Percentiles rank a stretch among this genome's conserved stretches.
Evolutionary conservation across 92 coral and sea anemone genomes (phyloP).

Genomic region (Porites rus): DNA sequence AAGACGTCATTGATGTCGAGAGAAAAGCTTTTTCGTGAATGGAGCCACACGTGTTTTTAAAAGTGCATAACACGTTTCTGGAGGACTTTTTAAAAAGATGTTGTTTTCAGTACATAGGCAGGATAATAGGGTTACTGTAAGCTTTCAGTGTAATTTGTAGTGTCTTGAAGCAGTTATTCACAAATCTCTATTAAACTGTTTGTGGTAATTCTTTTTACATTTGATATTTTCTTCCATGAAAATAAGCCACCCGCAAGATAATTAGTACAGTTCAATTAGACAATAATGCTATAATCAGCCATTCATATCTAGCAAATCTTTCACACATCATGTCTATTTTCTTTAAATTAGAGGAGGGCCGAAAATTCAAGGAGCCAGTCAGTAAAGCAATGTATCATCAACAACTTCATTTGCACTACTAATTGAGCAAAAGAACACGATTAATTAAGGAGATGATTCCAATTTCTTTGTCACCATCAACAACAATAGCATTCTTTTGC

Average conservation of each 20-base stretch:
- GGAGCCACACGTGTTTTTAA: constrained; percentile 8
- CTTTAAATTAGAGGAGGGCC: not conserved
- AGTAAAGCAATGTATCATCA: constrained; percentile 10
- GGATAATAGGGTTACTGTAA: constrained; percentile 3
- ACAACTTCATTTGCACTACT: constrained; percentile 6
- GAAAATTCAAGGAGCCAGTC: too few relatives aligned
- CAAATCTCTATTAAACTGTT: constrained; percentile 4
- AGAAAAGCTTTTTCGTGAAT: constrained; percentile 30
- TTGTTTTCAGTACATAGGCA: not conserved
- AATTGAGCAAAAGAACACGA: not conserved
- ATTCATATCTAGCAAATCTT: constrained; percentile 6
- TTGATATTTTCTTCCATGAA: constrained; percentile 14
- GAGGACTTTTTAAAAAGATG: constrained; percentile 14
- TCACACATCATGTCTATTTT: constrained; percentile 31
- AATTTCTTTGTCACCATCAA: not conserved
- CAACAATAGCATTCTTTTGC: not conserved
- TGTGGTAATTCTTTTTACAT: not conserved
- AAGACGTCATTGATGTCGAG: constrained; percentile 15
- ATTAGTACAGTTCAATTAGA: constrained; percentile 18
- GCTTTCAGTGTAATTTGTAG: constrained; percentile 3
- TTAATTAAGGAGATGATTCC: not conserved
- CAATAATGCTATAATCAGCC: constrained; percentile 9
- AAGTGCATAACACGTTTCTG: constrained; percentile 33
- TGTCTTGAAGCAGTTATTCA: not conserved
- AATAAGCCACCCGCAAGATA: constrained; percentile 6